Percentiles rank a stretch among this genome's conserved stretches.
Conservation (phyloP, 2,888 invertebrate species). For the Rotaria magnacalcarata region DNA sequence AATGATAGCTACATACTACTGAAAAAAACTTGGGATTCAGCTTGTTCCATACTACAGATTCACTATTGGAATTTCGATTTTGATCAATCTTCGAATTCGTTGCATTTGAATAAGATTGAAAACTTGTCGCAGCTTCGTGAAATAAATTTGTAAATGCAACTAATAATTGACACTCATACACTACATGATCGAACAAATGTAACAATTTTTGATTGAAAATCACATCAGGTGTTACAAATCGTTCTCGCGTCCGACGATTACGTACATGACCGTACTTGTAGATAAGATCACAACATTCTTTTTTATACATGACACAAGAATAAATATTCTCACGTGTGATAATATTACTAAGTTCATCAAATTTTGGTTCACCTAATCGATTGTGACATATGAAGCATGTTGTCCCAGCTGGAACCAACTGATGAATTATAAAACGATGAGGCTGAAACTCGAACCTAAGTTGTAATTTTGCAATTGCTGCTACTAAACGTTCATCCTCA, state of each 20-base stretch:
- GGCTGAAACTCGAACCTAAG: neutral
- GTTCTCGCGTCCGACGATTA: neutral
- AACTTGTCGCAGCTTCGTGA: neutral
- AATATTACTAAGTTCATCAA: neutral
- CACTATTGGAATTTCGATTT: neutral
- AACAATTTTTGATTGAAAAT: neutral
- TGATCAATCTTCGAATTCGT: neutral
- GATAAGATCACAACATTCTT: neutral
- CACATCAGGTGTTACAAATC: neutral
- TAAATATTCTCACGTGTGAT: neutral
- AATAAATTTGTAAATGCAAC: neutral
- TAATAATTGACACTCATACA: neutral
- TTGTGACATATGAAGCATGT: neutral
- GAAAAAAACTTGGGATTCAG: neutral
- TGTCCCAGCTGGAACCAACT: neutral
- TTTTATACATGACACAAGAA: neutral
- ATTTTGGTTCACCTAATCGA: neutral
- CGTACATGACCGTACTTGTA: neutral
- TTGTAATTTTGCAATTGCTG: neutral
- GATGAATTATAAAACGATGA: neutral
- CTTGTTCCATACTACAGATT: neutral
- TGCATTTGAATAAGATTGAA: neutral
- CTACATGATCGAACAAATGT: neutral
- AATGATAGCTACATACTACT: neutral
- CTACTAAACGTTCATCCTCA: neutral